These are phyloP conservation scores for Pollenia amentaria DNA, from an alignment of 2,888 invertebrate genomes.

Conservation along the genomic window DNA sequence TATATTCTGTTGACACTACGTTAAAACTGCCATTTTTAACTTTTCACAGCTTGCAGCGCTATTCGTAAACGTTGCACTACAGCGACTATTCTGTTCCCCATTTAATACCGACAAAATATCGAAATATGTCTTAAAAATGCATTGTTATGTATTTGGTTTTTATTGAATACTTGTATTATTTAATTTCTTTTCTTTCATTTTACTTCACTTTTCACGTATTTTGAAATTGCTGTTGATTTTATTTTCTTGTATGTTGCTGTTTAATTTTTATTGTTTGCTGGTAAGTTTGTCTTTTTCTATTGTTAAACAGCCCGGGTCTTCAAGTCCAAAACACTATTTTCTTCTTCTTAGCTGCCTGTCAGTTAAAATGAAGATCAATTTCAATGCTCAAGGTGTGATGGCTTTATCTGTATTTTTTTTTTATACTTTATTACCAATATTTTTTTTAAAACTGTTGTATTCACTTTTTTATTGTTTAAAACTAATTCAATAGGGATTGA, in stretches of 20 bases:
- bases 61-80: too few species aligned
- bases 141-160: constrained; percentile 54
- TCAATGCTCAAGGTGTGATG: constrained; percentile 38
- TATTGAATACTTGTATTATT: constrained; percentile 53
- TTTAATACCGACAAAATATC: not conserved
- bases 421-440: not conserved
- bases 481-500: constrained; percentile 13
- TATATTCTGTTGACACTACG: too few species aligned
- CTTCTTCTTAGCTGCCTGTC: constrained; percentile 7
- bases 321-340: not conserved
- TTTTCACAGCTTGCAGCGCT: too few species aligned
- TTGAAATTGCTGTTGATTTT: constrained; percentile 13
- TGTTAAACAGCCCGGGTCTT: not conserved
- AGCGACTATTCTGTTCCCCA: too few species aligned
- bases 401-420: constrained; percentile 12
- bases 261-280: constrained; percentile 39
- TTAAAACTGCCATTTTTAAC: too few species aligned
- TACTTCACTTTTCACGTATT: constrained; percentile 1
- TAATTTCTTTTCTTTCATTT: constrained; percentile 25
- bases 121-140: constrained; percentile 19
- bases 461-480: constrained; percentile 10
- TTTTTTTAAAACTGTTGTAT: not conserved
- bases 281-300: not conserved
- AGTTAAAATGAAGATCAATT: constrained; percentile 56
- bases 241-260: constrained; percentile 16